These are phyloP conservation scores for Thumatha senex DNA, from an alignment of 2,888 invertebrate genomes.

Conservation along the genomic window DNA sequence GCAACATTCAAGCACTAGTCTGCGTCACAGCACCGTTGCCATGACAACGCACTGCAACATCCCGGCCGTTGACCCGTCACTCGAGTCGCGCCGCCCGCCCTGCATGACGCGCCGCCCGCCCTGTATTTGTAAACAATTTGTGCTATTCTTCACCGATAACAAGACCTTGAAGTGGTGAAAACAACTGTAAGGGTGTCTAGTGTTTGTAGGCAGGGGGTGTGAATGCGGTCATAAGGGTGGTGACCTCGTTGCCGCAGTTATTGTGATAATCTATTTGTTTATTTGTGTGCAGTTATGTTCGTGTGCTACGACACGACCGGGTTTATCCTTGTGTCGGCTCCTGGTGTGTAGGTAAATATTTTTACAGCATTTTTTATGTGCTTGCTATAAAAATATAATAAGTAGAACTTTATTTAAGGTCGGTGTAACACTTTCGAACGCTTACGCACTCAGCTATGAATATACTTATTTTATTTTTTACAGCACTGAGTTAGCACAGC, in stretches of 20 bases:
- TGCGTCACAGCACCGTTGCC: slow-evolving; percentile 47
- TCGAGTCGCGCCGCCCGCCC: slow-evolving; percentile 50
- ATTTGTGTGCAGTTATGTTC: slow-evolving; percentile 1
- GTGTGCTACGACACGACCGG: neutral
- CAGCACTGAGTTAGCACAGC: too few relatives aligned
- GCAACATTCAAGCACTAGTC: slow-evolving; percentile 17
- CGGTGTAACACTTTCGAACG: too few relatives aligned
- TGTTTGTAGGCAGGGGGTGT: slow-evolving; percentile 8
- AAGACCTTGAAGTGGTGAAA: slow-evolving; percentile 15
- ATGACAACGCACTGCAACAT: slow-evolving; percentile 56
- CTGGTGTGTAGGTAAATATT: slow-evolving; percentile 1
- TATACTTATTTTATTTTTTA: too few relatives aligned
- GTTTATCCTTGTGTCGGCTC: neutral
- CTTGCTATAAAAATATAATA: neutral
- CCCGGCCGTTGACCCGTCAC: slow-evolving; percentile 53
- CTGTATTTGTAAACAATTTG: slow-evolving; percentile 50
- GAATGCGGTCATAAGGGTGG: neutral
- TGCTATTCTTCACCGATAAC: slow-evolving; percentile 34
- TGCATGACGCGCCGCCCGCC: slow-evolving; percentile 42
- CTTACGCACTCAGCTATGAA: too few relatives aligned
- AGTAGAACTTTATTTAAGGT: neutral
- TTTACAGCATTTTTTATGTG: neutral
- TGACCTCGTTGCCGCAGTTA: neutral
- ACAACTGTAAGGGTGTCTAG: slow-evolving; percentile 1
- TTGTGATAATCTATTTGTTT: slow-evolving; percentile 2